Conservation (phyloP, 2,888 invertebrate species). For the Perizoma affinitatum region DNA sequence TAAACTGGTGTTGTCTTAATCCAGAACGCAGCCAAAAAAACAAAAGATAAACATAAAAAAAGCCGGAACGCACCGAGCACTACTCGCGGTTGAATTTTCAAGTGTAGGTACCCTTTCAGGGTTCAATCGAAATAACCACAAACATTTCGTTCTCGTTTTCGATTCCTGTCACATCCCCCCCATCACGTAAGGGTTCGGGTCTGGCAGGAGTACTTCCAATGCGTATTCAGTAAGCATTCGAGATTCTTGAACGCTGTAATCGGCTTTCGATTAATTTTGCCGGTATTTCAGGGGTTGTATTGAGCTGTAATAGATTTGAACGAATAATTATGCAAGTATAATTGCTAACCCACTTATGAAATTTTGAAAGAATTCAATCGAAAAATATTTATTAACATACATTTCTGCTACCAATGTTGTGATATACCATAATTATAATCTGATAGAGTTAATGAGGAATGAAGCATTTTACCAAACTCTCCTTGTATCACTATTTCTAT, state of each 20-base stretch:
- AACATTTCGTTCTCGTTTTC: constrained; percentile 74
- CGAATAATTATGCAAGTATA: background rate
- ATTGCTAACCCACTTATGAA: too few species aligned
- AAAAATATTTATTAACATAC: background rate
- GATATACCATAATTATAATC: too few species aligned
- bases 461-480: too few species aligned
- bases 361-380: too few species aligned
- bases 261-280: constrained; percentile 27
- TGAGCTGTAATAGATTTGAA: constrained; percentile 9
- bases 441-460: too few species aligned
- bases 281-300: constrained; percentile 14
- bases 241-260: constrained; percentile 29
- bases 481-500: too few species aligned
- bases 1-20: too few species aligned
- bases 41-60: background rate
- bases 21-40: background rate
- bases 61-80: constrained; percentile 11
- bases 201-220: constrained; percentile 57
- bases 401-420: background rate
- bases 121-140: constrained; percentile 78
- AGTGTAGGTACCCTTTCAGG: constrained; percentile 66
- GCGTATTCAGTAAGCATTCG: constrained; percentile 53
- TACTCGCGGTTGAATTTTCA: constrained; percentile 63
- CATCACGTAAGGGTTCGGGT: constrained; percentile 64
- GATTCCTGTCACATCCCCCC: constrained; percentile 76